Evolutionary conservation across 2,797 vertebrate genomes (phyloP).

Genomic region (Tragopan temminckii): DNA sequence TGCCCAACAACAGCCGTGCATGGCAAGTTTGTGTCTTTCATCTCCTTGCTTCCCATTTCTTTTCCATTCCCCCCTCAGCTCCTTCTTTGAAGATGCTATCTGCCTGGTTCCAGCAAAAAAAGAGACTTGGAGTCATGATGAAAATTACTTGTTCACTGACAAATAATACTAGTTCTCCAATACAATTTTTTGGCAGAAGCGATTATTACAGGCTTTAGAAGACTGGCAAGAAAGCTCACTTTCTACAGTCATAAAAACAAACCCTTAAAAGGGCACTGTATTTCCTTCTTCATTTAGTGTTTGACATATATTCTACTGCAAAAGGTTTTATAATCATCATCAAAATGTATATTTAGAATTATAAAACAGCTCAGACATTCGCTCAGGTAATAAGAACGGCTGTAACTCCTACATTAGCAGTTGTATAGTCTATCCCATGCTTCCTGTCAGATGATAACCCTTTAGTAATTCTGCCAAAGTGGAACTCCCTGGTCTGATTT

Average conservation of each 20-base stretch:
- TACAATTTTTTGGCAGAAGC: background rate
- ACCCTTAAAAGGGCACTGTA: background rate
- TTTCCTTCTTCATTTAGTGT: background rate
- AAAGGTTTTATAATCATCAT: background rate
- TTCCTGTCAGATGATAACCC: constrained; percentile 3
- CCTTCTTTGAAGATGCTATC: background rate
- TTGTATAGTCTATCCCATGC: background rate
- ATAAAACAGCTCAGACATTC: background rate
- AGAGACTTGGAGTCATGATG: background rate
- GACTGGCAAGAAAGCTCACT: background rate
- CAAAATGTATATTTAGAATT: background rate
- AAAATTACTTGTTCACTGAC: background rate
- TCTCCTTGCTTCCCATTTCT: background rate
- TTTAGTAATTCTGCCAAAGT: background rate
- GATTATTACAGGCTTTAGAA: background rate
- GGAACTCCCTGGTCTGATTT: background rate
- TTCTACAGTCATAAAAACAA: background rate
- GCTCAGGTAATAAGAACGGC: background rate
- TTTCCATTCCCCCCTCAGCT: constrained; percentile 11
- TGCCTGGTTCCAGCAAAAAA: background rate
- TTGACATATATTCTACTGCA: background rate
- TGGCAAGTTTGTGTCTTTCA: background rate
- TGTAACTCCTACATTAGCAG: background rate
- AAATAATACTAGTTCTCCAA: background rate
- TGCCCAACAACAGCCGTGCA: background rate